Evolutionary conservation across 2,888 invertebrate species (phyloP), one percentile per base, ranked within the genome.

Genomic region (Conchocele bisecta): DNA sequence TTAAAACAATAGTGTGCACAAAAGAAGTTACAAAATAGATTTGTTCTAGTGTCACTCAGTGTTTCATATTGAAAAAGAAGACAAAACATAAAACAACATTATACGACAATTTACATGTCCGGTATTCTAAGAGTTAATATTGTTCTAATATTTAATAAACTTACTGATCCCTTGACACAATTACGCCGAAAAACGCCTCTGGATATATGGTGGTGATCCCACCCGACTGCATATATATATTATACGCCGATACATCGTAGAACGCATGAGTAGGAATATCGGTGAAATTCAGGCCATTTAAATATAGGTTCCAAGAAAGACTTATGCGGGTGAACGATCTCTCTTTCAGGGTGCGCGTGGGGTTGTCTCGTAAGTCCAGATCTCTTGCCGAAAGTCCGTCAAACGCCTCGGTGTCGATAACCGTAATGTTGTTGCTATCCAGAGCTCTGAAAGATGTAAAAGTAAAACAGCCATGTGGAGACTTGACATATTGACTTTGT

Each of bases 161-260:
- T n/a, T n/a, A n/a, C n/a, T n/a, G n/a, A n/a, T n/a, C n/a, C n/a
- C n/a, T n/a, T n/a, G n/a, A n/a, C n/a, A n/a, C n/a, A n/a, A n/a
- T n/a, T n/a, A n/a, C n/a, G n/a, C n/a, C n/a, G n/a, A 74, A 66
- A 51, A 86, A 84, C 0, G 83, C 81, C 22, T 69, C 79, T 13
- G 68, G 64, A 24, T 81, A 79, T 17, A 86, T 81, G 11, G 66
- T 72, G 7, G 70, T 44, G 0, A 86, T 75, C 2, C 68, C 54
- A 29, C 84, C 84, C 24, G 65, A 20, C 5, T 76, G 29, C 9
- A 86, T 70, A 22, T 74, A 37, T 2, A 85, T 24, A 22, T 66
- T 41, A 9, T 31, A 42, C 2, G 73, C 58, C 11, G 59, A 42
- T 7, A 86, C 81, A 31, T 69, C 58, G 17, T 76, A 64, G 72